phyloP scores from a whole-genome alignment of 2,797 vertebrate genomes.

The Vipera ursinii region DNA sequence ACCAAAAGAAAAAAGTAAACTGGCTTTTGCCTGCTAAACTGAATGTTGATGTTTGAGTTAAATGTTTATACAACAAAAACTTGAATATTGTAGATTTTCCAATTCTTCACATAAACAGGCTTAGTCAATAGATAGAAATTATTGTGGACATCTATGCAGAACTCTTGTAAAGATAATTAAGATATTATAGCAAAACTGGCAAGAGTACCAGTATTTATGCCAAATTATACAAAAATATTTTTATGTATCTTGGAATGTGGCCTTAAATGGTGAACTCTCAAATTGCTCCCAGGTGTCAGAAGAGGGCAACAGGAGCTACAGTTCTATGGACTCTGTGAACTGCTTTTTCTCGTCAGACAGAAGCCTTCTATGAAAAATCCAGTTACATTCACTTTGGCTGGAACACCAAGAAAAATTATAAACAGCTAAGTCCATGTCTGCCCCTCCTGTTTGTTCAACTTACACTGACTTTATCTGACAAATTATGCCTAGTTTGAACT shows the following conservation, averaged over 20 bases:
- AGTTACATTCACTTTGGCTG: slow-evolving; percentile 17
- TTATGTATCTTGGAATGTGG: neutral
- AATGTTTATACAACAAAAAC: too few species aligned
- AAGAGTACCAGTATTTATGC: too few species aligned
- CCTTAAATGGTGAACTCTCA: slow-evolving; percentile 10
- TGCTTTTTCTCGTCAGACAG: slow-evolving; percentile 1
- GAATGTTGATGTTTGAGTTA: too few species aligned
- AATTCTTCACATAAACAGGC: too few species aligned
- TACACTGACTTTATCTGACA: neutral
- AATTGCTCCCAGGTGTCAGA: slow-evolving; percentile 14
- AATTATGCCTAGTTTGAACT: neutral
- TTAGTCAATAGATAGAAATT: too few species aligned
- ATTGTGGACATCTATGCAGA: too few species aligned
- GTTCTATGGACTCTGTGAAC: neutral
- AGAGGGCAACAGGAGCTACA: slow-evolving; percentile 41
- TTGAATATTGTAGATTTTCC: too few species aligned
- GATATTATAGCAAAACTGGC: too few species aligned
- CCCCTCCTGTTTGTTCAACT: neutral
- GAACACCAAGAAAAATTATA: slow-evolving; percentile 13
- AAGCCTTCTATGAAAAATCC: slow-evolving; percentile 51
- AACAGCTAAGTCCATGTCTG: neutral
- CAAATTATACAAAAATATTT: neutral
- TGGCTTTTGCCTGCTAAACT: too few species aligned
- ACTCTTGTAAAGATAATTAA: too few species aligned
- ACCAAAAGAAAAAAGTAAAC: too few species aligned